These are phyloP conservation scores for Astropecten irregularis DNA, from an alignment of 53 echinoderm and acorn worm species.

Conservation along the genomic window DNA sequence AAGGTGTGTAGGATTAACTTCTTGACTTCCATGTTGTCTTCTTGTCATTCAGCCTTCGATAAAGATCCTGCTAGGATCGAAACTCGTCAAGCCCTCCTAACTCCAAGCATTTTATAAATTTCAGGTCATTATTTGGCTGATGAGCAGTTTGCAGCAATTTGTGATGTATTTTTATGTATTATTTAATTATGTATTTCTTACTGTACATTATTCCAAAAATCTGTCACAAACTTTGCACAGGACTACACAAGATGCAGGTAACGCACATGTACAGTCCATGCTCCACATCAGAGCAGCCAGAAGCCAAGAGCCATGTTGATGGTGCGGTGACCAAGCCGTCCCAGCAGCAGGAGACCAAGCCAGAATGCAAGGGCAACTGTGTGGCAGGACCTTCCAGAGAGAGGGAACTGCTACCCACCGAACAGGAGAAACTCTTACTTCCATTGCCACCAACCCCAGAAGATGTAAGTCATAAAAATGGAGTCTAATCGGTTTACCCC, in stretches of 20 bases:
- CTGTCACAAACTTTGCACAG: no score
- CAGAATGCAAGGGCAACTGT: slow-evolving; percentile 40
- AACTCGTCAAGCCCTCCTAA: no score
- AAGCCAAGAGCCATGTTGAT: slow-evolving; percentile 10
- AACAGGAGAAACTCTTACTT: slow-evolving; percentile 8
- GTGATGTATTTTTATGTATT: no score
- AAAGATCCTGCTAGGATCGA: no score
- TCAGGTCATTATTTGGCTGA: no score
- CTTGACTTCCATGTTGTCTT: no score
- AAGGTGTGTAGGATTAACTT: no score
- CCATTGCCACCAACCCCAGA: slow-evolving; percentile 15
- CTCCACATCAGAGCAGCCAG: slow-evolving; percentile 25
- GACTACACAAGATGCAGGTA: slow-evolving; percentile 19
- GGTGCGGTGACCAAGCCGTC: background rate
- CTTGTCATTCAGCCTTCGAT: no score
- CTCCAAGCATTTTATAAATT: no score
- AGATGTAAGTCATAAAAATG: slow-evolving; percentile 44
- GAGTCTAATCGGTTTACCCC: background rate
- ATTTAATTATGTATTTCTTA: no score
- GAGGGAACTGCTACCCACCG: slow-evolving; percentile 5
- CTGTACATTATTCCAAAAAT: no score
- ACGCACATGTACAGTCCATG: slow-evolving; percentile 44
- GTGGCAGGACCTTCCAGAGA: slow-evolving; percentile 33
- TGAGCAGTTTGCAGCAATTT: no score
- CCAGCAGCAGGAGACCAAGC: background rate